Base-by-base conservation (phyloP, 1,140 invertebrate genomes). In the Diachasmimorpha longicaudata region DNA sequence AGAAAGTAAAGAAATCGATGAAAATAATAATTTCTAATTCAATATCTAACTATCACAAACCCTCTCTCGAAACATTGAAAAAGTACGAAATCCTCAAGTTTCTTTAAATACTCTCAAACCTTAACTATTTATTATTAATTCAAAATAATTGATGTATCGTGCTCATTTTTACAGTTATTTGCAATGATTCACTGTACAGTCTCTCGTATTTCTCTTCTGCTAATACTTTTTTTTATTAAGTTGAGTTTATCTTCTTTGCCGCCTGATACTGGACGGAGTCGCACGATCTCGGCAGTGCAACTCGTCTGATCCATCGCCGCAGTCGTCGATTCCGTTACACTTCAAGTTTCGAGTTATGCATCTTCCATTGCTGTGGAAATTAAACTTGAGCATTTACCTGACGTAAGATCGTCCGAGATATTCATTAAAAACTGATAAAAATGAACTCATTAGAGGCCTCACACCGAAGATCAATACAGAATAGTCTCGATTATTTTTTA, bases 281-380 rank as follows among this genome's bases (percentile, higher is more conserved):
- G 58, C 21, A 8, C 58, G 58, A 11, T 63, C 80, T 75, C 87
- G 84, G 81, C 93, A 94, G 70, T 91, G 90, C 79, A 86, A 85
- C 86, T 95, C 94, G 84, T 95, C 94, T 19, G 89, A 91, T 77
- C 90, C 89, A 83, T 95, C 93, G 4, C 88, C 91, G 85, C 94
- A 95, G 81, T 95, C 91, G 79, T 92, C 90, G 11, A 89, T 80
- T 46, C 93, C 93, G 88, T 95, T 93, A 86, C 94, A 95, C 79
- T 90, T 88, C 37, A 84, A 81, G 16, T 81, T 72, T 74, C 88
- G 89, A 14, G 88, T 80, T 52, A 93, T 89, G 84, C 93, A 94
- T 68, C 93, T 88, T 39, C 88, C 88, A 80, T 94, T 94, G 46
- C 86, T 89, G 77, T 21, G 78, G 79, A 69, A 55, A 68, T 13